These are phyloP conservation scores for Coelogynopora nodosa DNA, from an alignment of 2,888 invertebrate genomes.

Conservation along the genomic window DNA sequence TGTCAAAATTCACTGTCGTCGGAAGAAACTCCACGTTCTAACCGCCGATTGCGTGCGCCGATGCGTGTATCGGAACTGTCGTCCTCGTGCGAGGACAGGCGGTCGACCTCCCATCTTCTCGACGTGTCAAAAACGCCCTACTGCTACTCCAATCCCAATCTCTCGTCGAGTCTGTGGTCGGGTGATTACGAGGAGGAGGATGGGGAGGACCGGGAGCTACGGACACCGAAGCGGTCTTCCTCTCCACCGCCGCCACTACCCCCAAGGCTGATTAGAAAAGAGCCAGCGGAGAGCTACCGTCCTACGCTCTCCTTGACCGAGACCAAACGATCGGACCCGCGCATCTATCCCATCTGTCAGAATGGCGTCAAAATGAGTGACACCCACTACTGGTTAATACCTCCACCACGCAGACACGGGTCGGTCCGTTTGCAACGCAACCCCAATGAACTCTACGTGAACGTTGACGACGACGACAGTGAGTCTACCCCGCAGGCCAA, in stretches of 20 bases:
- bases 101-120: not conserved
- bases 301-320: not conserved
- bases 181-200: not conserved
- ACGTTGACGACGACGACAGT: not conserved
- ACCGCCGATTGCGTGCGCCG: not conserved
- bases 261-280: not conserved
- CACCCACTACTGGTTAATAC: constrained; percentile 9
- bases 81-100: not conserved
- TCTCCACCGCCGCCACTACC: not conserved
- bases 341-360: constrained; percentile 4
- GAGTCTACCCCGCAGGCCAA: not conserved
- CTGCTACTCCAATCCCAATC: not conserved
- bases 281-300: not conserved
- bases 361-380: constrained; percentile 11
- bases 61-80: not conserved
- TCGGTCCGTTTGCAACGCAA: not conserved
- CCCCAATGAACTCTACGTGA: not conserved
- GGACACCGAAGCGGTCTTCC: not conserved
- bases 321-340: not conserved
- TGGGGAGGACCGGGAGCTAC: not conserved
- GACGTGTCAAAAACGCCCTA: not conserved
- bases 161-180: not conserved
- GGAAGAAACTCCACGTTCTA: not conserved
- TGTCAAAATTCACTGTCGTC: not conserved
- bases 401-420: not conserved